Evolutionary conservation across 2,888 invertebrate species (phyloP).

Genomic region (Micoletzkya japonica): DNA sequence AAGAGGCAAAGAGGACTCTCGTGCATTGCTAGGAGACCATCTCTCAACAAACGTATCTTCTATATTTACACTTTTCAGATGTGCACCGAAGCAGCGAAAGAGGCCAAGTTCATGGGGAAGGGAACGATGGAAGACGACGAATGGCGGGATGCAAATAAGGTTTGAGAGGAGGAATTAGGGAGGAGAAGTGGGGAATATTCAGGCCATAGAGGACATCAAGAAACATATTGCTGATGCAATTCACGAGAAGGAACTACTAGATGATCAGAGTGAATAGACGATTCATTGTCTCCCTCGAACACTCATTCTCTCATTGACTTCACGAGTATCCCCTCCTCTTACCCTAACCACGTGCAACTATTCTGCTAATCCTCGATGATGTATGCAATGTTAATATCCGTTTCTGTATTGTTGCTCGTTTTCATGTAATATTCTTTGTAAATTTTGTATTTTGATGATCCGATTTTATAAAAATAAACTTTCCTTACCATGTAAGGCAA

Average conservation of each 20-base stretch:
- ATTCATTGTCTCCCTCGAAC: not conserved
- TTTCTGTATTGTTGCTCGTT: too few relatives aligned
- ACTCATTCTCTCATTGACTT: not conserved
- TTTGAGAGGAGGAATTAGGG: constrained; percentile 27
- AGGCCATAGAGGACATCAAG: constrained; percentile 36
- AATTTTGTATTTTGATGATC: too few relatives aligned
- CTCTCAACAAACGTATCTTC: too few relatives aligned
- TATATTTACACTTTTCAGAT: too few relatives aligned
- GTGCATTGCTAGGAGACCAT: too few relatives aligned
- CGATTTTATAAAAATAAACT: too few relatives aligned
- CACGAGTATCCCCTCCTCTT: constrained; percentile 6
- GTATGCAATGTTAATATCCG: too few relatives aligned
- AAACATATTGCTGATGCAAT: constrained; percentile 41
- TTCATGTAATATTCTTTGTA: too few relatives aligned
- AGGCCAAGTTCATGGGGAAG: constrained; percentile 48
- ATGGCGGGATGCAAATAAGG: constrained; percentile 43
- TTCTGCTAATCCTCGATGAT: too few relatives aligned
- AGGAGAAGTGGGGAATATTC: not conserved
- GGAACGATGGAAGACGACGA: constrained; percentile 45
- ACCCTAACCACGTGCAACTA: not conserved
- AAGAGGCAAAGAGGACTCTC: too few relatives aligned
- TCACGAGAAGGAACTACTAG: constrained; percentile 40
- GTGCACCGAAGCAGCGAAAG: constrained; percentile 44
- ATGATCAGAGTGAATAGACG: constrained; percentile 23
- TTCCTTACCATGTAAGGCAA: too few relatives aligned